Conservation (phyloP, 2,797 vertebrate genomes). For the Antrozous pallidus region DNA sequence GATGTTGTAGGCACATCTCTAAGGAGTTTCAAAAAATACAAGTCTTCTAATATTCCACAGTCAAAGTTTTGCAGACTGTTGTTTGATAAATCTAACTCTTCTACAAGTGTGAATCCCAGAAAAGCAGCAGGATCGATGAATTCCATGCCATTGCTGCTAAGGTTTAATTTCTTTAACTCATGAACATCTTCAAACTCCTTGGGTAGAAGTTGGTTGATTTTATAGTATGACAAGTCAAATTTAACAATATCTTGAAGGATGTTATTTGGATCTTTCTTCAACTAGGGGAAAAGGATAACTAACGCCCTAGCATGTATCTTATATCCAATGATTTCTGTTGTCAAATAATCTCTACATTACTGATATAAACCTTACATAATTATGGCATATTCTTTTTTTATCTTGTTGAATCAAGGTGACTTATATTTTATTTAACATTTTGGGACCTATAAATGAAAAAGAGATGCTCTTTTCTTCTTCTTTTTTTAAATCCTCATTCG, state of each 20-base stretch:
- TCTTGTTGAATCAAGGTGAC: background rate
- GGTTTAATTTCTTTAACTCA: slow-evolving; percentile 93
- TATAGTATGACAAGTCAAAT: slow-evolving; percentile 94
- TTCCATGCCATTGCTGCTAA: slow-evolving; percentile 91
- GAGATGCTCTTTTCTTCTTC: background rate
- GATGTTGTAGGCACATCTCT: slow-evolving; percentile 94
- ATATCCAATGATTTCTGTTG: background rate
- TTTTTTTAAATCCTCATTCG: too few relatives aligned
- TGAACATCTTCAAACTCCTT: slow-evolving; percentile 92
- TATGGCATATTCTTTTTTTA: background rate
- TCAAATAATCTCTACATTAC: background rate
- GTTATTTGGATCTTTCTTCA: slow-evolving; percentile 90
- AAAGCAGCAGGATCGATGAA: slow-evolving; percentile 94
- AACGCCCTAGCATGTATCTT: background rate
- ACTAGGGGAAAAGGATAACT: slow-evolving; percentile 47
- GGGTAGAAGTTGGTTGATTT: slow-evolving; percentile 90
- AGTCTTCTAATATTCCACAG: slow-evolving; percentile 94
- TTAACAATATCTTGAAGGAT: slow-evolving; percentile 92
- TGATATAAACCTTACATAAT: background rate
- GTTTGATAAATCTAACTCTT: slow-evolving; percentile 95
- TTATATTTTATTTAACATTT: slow-evolving; percentile 30
- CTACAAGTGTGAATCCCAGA: slow-evolving; percentile 90
- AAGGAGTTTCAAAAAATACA: slow-evolving; percentile 94
- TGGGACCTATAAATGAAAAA: background rate
- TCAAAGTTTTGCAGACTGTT: slow-evolving; percentile 93